Base-by-base conservation (phyloP, 35 echinoderm and acorn worm genomes). In the Apostichopus californicus region DNA sequence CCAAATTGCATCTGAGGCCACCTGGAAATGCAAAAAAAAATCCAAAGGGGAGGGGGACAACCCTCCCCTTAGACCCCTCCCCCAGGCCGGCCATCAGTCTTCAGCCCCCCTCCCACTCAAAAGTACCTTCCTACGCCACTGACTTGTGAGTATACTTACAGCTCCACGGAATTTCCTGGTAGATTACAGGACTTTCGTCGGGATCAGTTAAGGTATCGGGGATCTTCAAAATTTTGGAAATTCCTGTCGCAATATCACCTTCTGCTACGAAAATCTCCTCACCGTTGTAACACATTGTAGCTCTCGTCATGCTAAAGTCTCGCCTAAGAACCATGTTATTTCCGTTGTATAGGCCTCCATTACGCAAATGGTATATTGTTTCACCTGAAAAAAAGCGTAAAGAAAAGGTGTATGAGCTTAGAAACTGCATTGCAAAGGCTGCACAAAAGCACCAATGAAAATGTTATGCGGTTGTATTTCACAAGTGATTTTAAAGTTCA, bases 211-310 rank as follows among this genome's bases (percentile, higher is more conserved):
- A 18, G 18, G 11, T 68, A 18, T 0, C 25, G 46, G 80, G 80
- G 11, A 83, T 18, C 80, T 6, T 46, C 3, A 11, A 56, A 18
- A 83, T 83, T 25, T 18, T 83, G 53, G 80, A 54, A 11, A 5
- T 8, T 5, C n/a, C 52, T 2, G 80, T 34, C 24, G 3, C 5
- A 3, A 4, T 9, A 55, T 34, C 13, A 55, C 80, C 80, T 55
- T 83, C 80, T 55, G 80, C 80, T 9, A 83, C 17, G 53, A 83
- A 83, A 14, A 83, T 17, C 6, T 83, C 9, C 10, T 57, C 6
- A 5, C 80, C 80, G 80, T 83, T 83, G 53, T 54, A 83, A 83
- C 22, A 17, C 80, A 83, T 57, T 9, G 80, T 83, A 13, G 54
- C 80, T 17, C 80, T 34, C 3, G 9, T 56, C 17, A 25, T 83